Base-by-base conservation (phyloP, 2,113 vertebrate genomes). In the Petromus typicus region DNA sequence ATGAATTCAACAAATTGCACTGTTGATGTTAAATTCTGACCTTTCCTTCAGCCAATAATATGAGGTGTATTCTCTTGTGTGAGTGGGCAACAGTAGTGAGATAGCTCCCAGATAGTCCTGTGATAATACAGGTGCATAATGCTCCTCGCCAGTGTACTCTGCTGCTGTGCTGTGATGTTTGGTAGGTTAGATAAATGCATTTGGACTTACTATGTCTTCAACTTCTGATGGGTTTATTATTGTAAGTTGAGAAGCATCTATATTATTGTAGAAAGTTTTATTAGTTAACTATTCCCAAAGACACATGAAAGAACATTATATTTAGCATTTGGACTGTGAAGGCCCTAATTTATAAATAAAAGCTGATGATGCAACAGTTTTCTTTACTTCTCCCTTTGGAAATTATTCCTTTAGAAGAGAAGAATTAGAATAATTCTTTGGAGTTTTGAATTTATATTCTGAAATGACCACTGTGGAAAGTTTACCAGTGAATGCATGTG, bases 391-490 rank as follows among this genome's bases (percentile, higher is more conserved):
- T 22, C 20, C 25, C 82, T 81, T 40, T 64, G 84, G 14, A 40
- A 91, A 97, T 88, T 73, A 95, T 59, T 27, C 22, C 27, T 88
- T 71, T 37, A 6, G 40, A 66, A 78, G 61, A 71, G 8, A 95
- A 61, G 12, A 84, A 81, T 22, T 14, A 43, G 54, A 78, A 40
- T 27, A 32, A 9, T 30, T 76, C 59, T 93, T 84, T 78, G 59
- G 30, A 57, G 22, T 80, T 90, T 86, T 45, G 45, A 88, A 40
- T 80, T 59, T 86, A 3, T 57, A 48, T 9, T 79, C 17, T 81
- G 64, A 79, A 93, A 37, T n/a, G 57, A 91, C 85, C 45, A 27
- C 61, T n/a, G 32, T 85, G 45, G 61, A 54, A 71, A 85, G 45
- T 66, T 69, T 61, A 88, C n/a, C 48, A 78, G 56, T 64, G 54